Evolutionary conservation across 2,113 vertebrate genomes (phyloP).

Genomic region (Holacanthus passer): DNA sequence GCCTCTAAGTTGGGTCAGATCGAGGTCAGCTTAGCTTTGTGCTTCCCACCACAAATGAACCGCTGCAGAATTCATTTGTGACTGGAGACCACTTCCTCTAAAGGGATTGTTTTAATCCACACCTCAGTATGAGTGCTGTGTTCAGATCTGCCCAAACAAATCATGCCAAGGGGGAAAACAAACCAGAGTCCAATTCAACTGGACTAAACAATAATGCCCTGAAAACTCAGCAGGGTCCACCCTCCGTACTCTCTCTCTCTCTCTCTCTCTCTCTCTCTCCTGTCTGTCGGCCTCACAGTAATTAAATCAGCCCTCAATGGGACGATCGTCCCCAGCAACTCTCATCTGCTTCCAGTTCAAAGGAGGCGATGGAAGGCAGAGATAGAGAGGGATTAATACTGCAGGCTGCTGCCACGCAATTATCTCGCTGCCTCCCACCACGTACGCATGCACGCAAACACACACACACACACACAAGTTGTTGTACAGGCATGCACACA

Average conservation of each 20-base stretch:
- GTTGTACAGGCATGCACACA: not conserved
- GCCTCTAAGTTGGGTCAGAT: not conserved
- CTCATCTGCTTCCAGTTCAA: constrained; percentile 60
- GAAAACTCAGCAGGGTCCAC: not conserved
- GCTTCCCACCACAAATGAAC: not conserved
- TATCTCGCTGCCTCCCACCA: constrained; percentile 49
- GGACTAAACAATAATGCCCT: not conserved
- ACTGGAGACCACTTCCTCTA: not conserved
- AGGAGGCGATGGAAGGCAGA: constrained; percentile 49
- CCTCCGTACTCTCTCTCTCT: not conserved
- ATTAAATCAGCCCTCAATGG: constrained; percentile 53
- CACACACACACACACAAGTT: constrained; percentile 10
- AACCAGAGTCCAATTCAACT: not conserved
- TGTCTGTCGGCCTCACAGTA: constrained; percentile 29
- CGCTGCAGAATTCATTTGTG: not conserved
- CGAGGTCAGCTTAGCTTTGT: not conserved
- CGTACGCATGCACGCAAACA: constrained; percentile 8
- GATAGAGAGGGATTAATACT: constrained; percentile 60
- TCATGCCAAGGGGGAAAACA: no score
- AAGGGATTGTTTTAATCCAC: no score
- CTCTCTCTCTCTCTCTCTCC: not conserved
- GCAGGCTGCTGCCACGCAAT: constrained; percentile 86
- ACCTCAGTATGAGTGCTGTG: no score
- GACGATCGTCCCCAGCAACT: constrained; percentile 33
- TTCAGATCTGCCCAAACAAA: no score